These are phyloP conservation scores for Campopleginae sp. DNA, from an alignment of 2,888 invertebrate genomes.

Conservation along the genomic window DNA sequence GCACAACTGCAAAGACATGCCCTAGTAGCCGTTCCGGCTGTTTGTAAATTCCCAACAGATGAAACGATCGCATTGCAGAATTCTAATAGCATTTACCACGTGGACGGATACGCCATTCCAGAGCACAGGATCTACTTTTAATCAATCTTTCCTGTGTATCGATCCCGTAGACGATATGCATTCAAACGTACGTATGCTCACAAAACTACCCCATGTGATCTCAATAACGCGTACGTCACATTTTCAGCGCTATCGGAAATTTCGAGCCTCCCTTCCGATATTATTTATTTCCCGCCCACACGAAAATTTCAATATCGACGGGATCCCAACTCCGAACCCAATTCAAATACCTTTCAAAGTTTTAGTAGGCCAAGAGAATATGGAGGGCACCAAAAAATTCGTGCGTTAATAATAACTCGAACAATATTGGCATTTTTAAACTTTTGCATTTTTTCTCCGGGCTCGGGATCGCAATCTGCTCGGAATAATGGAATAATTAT, in stretches of 20 bases:
- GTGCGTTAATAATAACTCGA: background rate
- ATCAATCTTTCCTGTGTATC: slow-evolving; percentile 38
- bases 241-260: background rate
- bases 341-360: background rate
- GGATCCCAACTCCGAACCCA: background rate
- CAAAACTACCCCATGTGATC: slow-evolving; percentile 16
- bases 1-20: slow-evolving; percentile 21
- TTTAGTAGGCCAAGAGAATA: background rate
- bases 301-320: background rate
- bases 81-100: slow-evolving; percentile 9
- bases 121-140: slow-evolving; percentile 16
- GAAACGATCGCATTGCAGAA: slow-evolving; percentile 4
- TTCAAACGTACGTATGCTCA: background rate
- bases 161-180: background rate
- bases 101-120: slow-evolving; percentile 12
- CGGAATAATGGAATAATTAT: background rate
- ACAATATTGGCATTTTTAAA: background rate
- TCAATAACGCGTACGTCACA: background rate
- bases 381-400: background rate
- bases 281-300: background rate
- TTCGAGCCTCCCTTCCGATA: background rate
- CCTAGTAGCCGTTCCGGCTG: slow-evolving; percentile 13
- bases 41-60: slow-evolving; percentile 28
- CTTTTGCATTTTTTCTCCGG: background rate
- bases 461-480: background rate